Evolutionary conservation across 2,113 vertebrate genomes (phyloP), one percentile per base, ranked within the genome.

Genomic region (Sinocyclocheilus anshuiensis): DNA sequence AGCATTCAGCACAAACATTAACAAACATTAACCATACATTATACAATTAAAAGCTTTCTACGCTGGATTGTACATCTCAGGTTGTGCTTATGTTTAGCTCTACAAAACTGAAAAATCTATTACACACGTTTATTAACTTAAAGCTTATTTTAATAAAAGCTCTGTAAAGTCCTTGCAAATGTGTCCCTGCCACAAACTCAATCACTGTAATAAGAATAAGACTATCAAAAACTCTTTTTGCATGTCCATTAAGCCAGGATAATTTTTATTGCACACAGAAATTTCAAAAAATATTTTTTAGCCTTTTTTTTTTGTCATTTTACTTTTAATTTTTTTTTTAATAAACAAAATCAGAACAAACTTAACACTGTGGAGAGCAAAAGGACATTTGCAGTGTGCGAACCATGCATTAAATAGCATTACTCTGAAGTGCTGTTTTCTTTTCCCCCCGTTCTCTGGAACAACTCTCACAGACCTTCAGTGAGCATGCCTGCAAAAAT

Each of bases 331-430:
- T 80, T 42, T 55, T 55, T 8, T 12, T 36, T 18, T 5, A 36
- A 80, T 71, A 77, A 89, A 85, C 88, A 85, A 78, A 89, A 77
- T 26, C 50, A 78, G n/a, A 89, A 89, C 16, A 83, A 83, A 83
- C 78, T 74, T 57, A 89, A 89, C 71, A 86, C 33, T 82, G 65
- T 84, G 26, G 72, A 77, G 24, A 61, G 22, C 77, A 84, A 53
- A 76, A 87, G 22, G 69, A 45, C 39, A 9, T 36, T 67, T 65
- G 22, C 42, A 67, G 65, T 84, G 81, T 81, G 79, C 72, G 26
- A 82, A 36, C 48, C 72, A 77, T 76, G 42, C 82, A 50, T 42
- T 82, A 48, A 77, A 77, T 77, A 65, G 15, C 48, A 26, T 71
- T 67, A 71, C 55, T 57, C 76, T 42, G 10, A 79, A 61, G 74